Percentiles rank a stretch among this genome's conserved stretches.
Conservation (phyloP, 2,888 invertebrate genomes). For the Chirona hameri region DNA sequence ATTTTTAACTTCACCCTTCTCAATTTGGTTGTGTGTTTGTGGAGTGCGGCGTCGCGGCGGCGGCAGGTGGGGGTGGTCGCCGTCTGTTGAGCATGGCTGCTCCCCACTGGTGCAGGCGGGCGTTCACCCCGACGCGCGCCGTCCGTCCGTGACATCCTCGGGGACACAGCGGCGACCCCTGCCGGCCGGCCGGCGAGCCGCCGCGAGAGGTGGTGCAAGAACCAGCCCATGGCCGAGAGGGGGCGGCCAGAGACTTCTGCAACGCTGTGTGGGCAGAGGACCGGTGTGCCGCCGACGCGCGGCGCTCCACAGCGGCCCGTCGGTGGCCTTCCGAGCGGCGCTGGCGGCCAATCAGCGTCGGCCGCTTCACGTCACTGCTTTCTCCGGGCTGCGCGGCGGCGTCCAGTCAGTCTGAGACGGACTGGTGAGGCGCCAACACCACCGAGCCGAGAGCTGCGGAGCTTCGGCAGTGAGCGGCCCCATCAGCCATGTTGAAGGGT, state of each 20-base stretch:
- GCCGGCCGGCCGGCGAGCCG: background rate
- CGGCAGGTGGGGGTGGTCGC: background rate
- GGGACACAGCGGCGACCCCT: background rate
- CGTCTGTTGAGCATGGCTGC: too few species aligned
- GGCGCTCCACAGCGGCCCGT: background rate
- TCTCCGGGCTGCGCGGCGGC: background rate
- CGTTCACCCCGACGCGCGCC: background rate
- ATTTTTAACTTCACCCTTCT: too few species aligned
- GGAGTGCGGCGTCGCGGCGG: background rate
- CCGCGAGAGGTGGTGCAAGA: constrained; percentile 10
- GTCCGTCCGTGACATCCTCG: background rate
- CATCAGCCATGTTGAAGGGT: constrained; percentile 27
- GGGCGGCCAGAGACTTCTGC: constrained; percentile 8
- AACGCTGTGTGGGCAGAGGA: constrained; percentile 30
- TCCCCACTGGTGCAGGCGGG: background rate
- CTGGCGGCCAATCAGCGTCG: background rate
- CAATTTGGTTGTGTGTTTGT: too few species aligned
- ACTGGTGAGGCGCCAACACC: background rate
- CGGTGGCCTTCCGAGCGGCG: background rate
- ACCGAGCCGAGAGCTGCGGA: background rate
- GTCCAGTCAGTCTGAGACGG: constrained; percentile 6
- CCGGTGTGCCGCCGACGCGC: background rate
- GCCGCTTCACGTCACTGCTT: constrained; percentile 4
- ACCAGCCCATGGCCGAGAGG: constrained; percentile 2
- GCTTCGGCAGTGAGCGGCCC: background rate